phyloP scores from a whole-genome alignment of 2,113 vertebrate species.

The Cricetomys ansorgei region DNA sequence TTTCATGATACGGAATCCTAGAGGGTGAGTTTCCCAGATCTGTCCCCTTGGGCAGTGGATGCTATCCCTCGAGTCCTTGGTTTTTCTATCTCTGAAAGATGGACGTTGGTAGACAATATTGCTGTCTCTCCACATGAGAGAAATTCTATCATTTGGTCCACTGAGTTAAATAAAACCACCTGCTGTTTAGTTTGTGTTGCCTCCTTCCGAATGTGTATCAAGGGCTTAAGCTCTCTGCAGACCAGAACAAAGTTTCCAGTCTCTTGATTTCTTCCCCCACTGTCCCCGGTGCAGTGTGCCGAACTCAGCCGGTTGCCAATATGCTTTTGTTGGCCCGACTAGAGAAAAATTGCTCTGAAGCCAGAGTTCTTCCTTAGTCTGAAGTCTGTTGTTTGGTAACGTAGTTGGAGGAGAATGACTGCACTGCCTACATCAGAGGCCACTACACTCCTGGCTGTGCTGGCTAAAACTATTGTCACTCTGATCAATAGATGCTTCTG shows the following conservation, averaged over 20 bases:
- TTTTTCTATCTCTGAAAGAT: conserved; percentile 30
- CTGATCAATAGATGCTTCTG: neutral
- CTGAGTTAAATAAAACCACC: neutral
- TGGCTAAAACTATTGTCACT: neutral
- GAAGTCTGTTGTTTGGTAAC: neutral
- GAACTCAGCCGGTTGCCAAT: neutral
- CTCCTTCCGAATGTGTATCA: neutral
- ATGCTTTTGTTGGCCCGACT: neutral
- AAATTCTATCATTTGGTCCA: conserved; percentile 3
- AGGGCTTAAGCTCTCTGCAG: neutral
- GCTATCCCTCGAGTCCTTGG: neutral
- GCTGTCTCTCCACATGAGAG: conserved; percentile 31
- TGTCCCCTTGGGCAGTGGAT: neutral
- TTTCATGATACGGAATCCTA: conserved; percentile 1
- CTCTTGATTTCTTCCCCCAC: conserved; percentile 7
- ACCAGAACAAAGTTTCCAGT: conserved; percentile 17
- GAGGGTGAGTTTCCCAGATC: neutral
- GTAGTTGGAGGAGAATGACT: neutral
- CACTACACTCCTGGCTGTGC: rapidly evolving
- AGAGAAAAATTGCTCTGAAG: neutral
- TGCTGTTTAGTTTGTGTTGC: neutral
- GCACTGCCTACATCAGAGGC: neutral
- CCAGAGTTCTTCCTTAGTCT: neutral
- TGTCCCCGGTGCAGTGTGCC: neutral
- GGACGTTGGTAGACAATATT: neutral